A percentile compares a stretch with the other conserved stretches of the same genome.
phyloP scores from a whole-genome alignment of 2,797 vertebrate species.

The Bothrops alternatus region DNA sequence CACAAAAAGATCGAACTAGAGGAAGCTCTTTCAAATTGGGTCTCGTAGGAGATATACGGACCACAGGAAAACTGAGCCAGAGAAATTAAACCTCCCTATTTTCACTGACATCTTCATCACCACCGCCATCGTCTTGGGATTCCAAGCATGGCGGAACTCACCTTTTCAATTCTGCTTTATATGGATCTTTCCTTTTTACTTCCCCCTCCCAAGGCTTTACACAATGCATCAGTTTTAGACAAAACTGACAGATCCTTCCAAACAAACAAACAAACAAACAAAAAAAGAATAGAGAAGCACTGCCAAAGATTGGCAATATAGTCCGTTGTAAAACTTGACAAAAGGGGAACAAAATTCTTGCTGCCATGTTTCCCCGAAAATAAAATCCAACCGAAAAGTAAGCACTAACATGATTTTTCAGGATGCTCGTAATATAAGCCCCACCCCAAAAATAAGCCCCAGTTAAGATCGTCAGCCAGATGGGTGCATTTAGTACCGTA shows the following conservation, averaged over 20 bases:
- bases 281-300: background rate
- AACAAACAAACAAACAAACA: too few species aligned
- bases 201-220: background rate
- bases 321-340: background rate
- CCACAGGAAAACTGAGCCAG: background rate
- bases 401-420: too few species aligned
- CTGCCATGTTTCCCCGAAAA: too few species aligned
- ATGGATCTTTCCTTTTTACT: background rate
- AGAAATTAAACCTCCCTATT: background rate
- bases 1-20: background rate
- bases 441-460: too few species aligned
- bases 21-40: background rate
- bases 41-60: background rate
- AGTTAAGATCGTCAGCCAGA: too few species aligned
- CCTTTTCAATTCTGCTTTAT: background rate
- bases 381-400: too few species aligned
- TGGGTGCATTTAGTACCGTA: too few species aligned
- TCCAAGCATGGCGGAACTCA: background rate
- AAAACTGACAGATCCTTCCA: background rate
- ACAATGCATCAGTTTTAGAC: background rate
- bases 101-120: background rate
- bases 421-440: too few species aligned
- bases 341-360: background rate
- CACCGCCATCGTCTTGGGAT: background rate
- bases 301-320: too few species aligned